Evolutionary conservation across 2,797 vertebrate genomes (phyloP), one percentile per base, ranked within the genome.

Genomic region (Nyctibius grandis): DNA sequence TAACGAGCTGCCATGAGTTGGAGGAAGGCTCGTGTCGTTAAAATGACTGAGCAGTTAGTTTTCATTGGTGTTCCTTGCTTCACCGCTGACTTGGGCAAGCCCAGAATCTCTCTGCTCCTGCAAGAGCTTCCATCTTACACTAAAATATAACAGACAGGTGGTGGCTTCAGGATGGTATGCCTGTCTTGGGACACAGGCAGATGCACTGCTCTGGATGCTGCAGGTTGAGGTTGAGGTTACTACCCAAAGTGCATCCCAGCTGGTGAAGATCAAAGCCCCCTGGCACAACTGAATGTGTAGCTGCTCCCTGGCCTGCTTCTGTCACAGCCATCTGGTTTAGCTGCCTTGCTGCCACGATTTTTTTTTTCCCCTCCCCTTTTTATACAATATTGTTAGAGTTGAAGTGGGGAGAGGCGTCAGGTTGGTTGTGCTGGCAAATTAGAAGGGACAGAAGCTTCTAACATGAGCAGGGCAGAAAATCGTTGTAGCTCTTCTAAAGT

Each of bases 1-100:
- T 94, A 96, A 95, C 12, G 17, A 95, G 90, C 95, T 96, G 91
- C 93, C 78, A 88, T 95, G 76, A 70, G 9, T 89, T 70, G 89
- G 72, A 91, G 61, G 64, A 92, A 81, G 61, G 74, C 68, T 93
- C 45, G 67, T 59, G 47, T 84, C 67, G 57, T 96, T 96, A 87
- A 94, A 96, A 94, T n/a, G 80, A 92, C 85, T 64, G 92, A 95
- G 54, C 60, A 57, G 94, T 68, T 95, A 54, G 11, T 95, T 94
- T 95, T 76, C 82, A 70, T 45, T 73, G 63, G 67, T 77, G 85
- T 74, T 95, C 67, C 36, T 78, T 2, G 4, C 33, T 65, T 80
- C 45, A 12, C 38, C 5, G 14, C 57, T 91, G 81, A 56, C 51
- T 89, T 0, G 1, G 69, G 26, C 45, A 50, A 67, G 45, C 65